Evolutionary conservation across 2,113 vertebrate genomes (phyloP).

Genomic region (Ardeotis arabs): DNA sequence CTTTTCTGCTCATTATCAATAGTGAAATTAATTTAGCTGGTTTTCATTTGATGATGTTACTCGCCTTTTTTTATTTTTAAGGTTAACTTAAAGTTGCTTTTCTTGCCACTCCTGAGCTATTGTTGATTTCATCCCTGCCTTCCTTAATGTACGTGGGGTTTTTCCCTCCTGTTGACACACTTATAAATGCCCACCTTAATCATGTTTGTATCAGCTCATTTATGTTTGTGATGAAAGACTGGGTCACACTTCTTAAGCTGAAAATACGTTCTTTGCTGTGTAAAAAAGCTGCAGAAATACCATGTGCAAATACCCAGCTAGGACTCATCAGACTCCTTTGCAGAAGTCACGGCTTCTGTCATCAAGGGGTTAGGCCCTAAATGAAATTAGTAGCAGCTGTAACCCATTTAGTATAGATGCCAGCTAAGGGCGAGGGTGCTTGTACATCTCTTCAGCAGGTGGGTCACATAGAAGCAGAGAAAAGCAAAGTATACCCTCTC

Average conservation of each 20-base stretch:
- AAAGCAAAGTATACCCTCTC: not conserved
- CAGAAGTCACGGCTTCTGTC: not conserved
- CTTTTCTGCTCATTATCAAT: slow-evolving; percentile 36
- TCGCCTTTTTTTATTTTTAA: not conserved
- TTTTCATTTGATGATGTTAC: not conserved
- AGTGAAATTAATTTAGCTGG: not conserved
- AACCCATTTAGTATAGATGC: not conserved
- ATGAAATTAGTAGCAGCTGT: slow-evolving; percentile 23
- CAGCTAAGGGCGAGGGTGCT: not conserved
- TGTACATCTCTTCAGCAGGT: not conserved
- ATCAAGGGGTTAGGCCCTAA: not conserved
- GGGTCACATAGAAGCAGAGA: not conserved
- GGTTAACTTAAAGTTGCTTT: not conserved
- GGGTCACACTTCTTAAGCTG: not conserved
- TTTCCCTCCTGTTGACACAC: not conserved
- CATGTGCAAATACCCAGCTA: not conserved
- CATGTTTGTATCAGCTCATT: not conserved
- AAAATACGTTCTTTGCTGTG: not conserved
- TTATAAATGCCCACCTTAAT: not conserved
- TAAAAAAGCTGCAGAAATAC: not conserved
- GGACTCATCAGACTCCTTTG: not conserved
- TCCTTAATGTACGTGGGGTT: not conserved
- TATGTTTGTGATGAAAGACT: not conserved
- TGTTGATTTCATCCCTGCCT: not conserved
- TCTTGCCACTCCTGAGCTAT: not conserved